Conservation (phyloP, 2,888 invertebrate genomes). For the Pegoplata infirma region DNA sequence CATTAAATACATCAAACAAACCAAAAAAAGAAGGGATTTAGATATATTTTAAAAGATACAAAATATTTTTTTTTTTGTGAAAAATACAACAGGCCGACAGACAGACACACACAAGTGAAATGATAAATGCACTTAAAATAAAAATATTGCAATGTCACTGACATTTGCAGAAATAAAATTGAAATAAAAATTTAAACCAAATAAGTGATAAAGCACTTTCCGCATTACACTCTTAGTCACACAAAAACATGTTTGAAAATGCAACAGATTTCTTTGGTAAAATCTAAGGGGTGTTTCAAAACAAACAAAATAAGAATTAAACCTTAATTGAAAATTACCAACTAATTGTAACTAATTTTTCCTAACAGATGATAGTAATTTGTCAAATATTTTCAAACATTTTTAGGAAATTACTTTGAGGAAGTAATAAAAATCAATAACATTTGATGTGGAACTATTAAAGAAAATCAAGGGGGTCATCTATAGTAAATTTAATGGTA, state of each 20-base stretch:
- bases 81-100: slow-evolving; percentile 5
- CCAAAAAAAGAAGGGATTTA: slow-evolving; percentile 31
- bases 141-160: slow-evolving; percentile 19
- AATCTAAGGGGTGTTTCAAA: not conserved
- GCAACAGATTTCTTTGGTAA: slow-evolving; percentile 24
- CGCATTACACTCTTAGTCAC: not conserved
- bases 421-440: slow-evolving; percentile 2
- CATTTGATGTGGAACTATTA: no score
- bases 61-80: slow-evolving; percentile 19
- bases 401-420: not conserved
- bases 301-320: no score
- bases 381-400: slow-evolving; percentile 50
- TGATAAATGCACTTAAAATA: slow-evolving; percentile 45
- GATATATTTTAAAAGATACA: slow-evolving; percentile 39
- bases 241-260: no score
- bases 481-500: slow-evolving; percentile 44
- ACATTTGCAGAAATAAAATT: not conserved
- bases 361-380: slow-evolving; percentile 63
- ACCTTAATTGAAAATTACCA: slow-evolving; percentile 55
- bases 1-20: slow-evolving; percentile 23
- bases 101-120: no score
- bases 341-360: slow-evolving; percentile 51
- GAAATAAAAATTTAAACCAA: not conserved
- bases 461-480: no score
- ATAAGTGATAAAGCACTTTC: not conserved